Percentiles rank a stretch among this genome's conserved stretches.
These are phyloP conservation scores for Cheiracanthium punctorium DNA, from an alignment of 2,888 invertebrate genomes.

Conservation along the genomic window DNA sequence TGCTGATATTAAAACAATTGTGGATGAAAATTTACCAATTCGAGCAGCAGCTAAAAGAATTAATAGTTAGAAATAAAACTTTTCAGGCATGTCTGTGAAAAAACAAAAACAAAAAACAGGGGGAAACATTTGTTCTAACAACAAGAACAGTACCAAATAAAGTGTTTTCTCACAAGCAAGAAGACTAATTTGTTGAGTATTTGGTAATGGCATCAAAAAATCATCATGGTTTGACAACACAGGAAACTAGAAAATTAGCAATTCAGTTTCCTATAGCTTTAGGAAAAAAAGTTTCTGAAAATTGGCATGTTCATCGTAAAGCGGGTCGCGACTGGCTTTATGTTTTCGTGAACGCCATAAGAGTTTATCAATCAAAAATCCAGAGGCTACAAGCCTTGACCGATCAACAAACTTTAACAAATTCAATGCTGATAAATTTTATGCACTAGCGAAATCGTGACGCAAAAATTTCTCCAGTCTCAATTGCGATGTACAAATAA, in stretches of 20 bases:
- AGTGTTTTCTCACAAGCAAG: slow-evolving; percentile 2
- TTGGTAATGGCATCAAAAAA: neutral
- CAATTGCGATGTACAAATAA: too few species aligned
- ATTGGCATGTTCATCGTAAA: neutral
- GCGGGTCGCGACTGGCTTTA: neutral
- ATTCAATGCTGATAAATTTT: slow-evolving; percentile 19
- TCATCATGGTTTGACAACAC: neutral
- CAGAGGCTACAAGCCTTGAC: slow-evolving; percentile 3
- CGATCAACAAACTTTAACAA: slow-evolving; percentile 19
- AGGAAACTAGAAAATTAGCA: neutral
- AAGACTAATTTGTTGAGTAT: neutral
- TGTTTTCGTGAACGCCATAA: slow-evolving; percentile 1
- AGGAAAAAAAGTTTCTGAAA: neutral
- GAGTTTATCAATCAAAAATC: neutral
- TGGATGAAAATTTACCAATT: neutral
- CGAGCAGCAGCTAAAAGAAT: too few species aligned
- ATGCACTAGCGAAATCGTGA: too few species aligned
- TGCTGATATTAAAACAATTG: neutral
- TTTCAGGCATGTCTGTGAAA: neutral
- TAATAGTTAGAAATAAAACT: neutral
- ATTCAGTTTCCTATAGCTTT: neutral
- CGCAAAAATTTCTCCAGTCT: too few species aligned
- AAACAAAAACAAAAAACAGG: neutral
- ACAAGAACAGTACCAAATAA: neutral
- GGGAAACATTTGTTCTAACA: neutral